Evolutionary conservation across 2,888 invertebrate species (phyloP).

Genomic region (Rhamphomyia laevipes): DNA sequence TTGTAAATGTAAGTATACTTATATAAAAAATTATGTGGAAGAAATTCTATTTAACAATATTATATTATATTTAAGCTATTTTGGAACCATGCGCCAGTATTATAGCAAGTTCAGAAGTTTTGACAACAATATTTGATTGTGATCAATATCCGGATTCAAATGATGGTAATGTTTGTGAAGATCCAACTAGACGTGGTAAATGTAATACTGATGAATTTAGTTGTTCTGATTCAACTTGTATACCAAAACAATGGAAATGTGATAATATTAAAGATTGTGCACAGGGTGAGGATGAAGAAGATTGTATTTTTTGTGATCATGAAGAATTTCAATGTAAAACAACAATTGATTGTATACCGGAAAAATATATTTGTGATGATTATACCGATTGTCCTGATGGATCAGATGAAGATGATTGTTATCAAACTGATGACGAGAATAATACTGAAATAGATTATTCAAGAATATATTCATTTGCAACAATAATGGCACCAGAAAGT

Average conservation of each 20-base stretch:
- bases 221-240: conserved; percentile 48
- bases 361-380: conserved; percentile 50
- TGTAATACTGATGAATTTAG: conserved; percentile 45
- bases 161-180: conserved; percentile 42
- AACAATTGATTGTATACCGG: conserved; percentile 43
- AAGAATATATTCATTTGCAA: conserved; percentile 30
- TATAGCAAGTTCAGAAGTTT: conserved; percentile 43
- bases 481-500: conserved; percentile 29
- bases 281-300: conserved; percentile 38
- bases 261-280: conserved; percentile 41
- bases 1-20: conserved; percentile 48
- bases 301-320: conserved; percentile 37
- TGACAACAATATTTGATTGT: conserved; percentile 48
- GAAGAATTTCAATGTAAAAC: conserved; percentile 40
- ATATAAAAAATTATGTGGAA: too few species aligned
- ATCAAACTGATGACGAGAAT: conserved; percentile 27
- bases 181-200: conserved; percentile 39
- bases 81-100: conserved; percentile 49
- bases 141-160: conserved; percentile 44
- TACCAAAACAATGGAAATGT: conserved; percentile 48
- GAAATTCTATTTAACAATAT: too few species aligned
- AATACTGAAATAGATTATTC: conserved; percentile 23
- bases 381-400: conserved; percentile 48
- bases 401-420: conserved; percentile 49
- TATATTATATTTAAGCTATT: conserved; percentile 39